These are phyloP conservation scores for Argopecten irradians DNA, from an alignment of 1,140 invertebrate genomes.

Conservation along the genomic window DNA sequence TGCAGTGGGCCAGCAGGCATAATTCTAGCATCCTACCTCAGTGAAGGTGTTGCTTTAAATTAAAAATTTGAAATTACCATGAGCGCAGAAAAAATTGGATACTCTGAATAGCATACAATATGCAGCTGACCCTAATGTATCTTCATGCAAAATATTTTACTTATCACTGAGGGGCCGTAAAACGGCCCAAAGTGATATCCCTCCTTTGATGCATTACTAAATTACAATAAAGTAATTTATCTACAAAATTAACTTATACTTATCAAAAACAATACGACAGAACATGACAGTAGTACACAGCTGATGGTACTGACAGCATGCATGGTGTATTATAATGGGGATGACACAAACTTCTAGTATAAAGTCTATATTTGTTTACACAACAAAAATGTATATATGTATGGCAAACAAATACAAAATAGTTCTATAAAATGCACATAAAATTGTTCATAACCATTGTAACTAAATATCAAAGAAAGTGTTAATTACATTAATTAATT, in stretches of 20 bases:
- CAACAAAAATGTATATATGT: too few species aligned
- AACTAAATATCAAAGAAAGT: not conserved
- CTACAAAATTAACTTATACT: not conserved
- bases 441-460: not conserved
- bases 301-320: not conserved
- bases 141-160: too few species aligned
- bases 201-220: not conserved
- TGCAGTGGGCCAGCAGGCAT: too few species aligned
- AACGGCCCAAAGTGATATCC: too few species aligned
- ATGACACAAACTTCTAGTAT: not conserved
- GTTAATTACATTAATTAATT: not conserved
- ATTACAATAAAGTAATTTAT: not conserved
- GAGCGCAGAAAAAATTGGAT: too few species aligned
- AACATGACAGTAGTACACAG: not conserved
- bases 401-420: not conserved
- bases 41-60: too few species aligned
- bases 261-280: not conserved
- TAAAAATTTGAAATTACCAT: too few species aligned
- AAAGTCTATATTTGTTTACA: not conserved
- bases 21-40: too few species aligned
- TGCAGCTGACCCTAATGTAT: too few species aligned
- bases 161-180: too few species aligned
- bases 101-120: too few species aligned
- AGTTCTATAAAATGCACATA: not conserved
- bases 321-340: not conserved